Conservation (phyloP, 2,113 vertebrate species). For the Salvelinus fontinalis region DNA sequence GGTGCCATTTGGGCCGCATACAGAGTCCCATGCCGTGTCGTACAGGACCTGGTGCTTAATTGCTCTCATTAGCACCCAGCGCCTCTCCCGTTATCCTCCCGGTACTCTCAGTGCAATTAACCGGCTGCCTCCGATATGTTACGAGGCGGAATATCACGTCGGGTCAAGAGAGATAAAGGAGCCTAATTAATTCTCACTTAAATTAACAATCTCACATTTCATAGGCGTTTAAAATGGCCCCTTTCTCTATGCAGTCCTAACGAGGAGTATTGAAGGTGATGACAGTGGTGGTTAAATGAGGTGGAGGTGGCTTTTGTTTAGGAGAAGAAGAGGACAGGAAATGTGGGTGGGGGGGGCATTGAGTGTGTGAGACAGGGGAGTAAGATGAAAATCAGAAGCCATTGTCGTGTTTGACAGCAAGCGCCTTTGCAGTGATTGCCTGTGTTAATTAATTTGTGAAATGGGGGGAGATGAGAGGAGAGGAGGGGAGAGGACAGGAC, state of each 20-base stretch:
- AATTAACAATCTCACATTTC: constrained; percentile 68
- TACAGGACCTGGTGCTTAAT: constrained; percentile 64
- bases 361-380: background rate
- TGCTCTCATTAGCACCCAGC: constrained; percentile 69
- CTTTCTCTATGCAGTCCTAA: constrained; percentile 54
- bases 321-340: background rate
- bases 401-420: constrained; percentile 71
- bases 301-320: background rate
- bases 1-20: too few species aligned
- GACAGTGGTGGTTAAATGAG: constrained; percentile 32
- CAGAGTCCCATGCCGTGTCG: background rate
- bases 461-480: constrained; percentile 57
- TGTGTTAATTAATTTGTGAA: constrained; percentile 71
- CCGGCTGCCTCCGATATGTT: constrained; percentile 63
- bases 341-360: constrained; percentile 29
- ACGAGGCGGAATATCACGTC: constrained; percentile 57
- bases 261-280: constrained; percentile 12
- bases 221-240: constrained; percentile 54
- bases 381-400: constrained; percentile 65
- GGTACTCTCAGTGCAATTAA: constrained; percentile 70
- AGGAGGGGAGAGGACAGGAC: too few species aligned
- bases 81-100: constrained; percentile 33
- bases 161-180: constrained; percentile 63
- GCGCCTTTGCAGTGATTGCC: constrained; percentile 74
- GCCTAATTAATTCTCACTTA: constrained; percentile 75